phyloP scores from a whole-genome alignment of 2,797 vertebrate species.

The Chaetophractus vellerosus region DNA sequence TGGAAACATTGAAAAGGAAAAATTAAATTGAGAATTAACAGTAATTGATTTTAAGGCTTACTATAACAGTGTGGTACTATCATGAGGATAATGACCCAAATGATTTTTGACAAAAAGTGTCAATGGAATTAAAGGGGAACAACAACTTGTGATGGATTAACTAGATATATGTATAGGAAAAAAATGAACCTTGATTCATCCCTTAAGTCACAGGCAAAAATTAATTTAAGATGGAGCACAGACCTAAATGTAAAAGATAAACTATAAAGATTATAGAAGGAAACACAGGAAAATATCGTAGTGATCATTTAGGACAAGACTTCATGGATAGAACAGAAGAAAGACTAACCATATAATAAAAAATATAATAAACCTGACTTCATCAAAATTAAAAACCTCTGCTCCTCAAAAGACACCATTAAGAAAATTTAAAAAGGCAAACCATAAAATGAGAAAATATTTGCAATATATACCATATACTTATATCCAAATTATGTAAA shows the following conservation, averaged over 20 bases:
- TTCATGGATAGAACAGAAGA: background rate
- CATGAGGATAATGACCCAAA: background rate
- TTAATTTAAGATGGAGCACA: background rate
- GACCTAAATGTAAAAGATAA: constrained; percentile 38
- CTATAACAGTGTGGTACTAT: background rate
- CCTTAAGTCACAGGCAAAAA: background rate
- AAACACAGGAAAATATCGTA: background rate
- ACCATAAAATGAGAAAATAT: constrained; percentile 1
- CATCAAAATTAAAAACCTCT: constrained; percentile 22
- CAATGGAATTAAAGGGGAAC: background rate
- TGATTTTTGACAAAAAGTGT: background rate
- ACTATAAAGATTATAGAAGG: background rate
- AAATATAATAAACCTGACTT: constrained; percentile 21
- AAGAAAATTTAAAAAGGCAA: constrained; percentile 46
- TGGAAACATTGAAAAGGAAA: constrained; percentile 42
- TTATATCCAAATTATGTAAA: background rate
- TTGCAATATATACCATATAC: background rate
- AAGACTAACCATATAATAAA: background rate
- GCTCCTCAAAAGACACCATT: background rate
- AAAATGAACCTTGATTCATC: background rate
- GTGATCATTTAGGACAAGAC: background rate
- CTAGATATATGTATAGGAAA: background rate
- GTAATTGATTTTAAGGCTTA: background rate
- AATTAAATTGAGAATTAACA: background rate
- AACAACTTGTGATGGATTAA: constrained; percentile 20